Evolutionary conservation across 2,888 invertebrate species (phyloP).

Genomic region (Cremastinae sp.): DNA sequence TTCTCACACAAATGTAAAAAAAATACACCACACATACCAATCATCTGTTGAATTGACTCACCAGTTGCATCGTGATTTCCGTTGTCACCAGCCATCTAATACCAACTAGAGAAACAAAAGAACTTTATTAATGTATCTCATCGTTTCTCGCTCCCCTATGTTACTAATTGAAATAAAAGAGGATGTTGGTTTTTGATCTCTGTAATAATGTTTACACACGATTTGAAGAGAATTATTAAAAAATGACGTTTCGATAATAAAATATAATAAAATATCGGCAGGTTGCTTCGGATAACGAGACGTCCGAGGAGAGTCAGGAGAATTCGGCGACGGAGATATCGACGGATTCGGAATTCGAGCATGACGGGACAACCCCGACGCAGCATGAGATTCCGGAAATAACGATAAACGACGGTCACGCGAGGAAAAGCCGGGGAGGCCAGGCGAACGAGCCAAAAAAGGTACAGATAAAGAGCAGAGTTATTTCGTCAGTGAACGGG

Average conservation of each 20-base stretch:
- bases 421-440: constrained; percentile 82
- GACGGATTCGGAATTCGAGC: constrained; percentile 95
- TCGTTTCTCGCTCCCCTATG: constrained; percentile 53
- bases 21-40: constrained; percentile 7
- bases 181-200: constrained; percentile 20
- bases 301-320: constrained; percentile 87
- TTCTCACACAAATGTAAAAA: constrained; percentile 36
- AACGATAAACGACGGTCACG: constrained; percentile 85
- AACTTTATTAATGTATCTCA: constrained; percentile 62
- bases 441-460: constrained; percentile 81
- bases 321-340: constrained; percentile 96
- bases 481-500: constrained; percentile 81
- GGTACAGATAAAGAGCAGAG: constrained; percentile 84
- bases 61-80: constrained; percentile 54
- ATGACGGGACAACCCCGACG: constrained; percentile 87
- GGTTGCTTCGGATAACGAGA: constrained; percentile 86
- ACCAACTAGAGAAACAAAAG: constrained; percentile 40
- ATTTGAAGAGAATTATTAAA: no score
- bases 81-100: constrained; percentile 68
- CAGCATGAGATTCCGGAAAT: constrained; percentile 89
- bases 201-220: constrained; percentile 50
- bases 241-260: background rate
- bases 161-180: constrained; percentile 46
- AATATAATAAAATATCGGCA: constrained; percentile 75
- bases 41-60: constrained; percentile 57